Evolutionary conservation across 2,113 vertebrate genomes (phyloP), one percentile per base, ranked within the genome.

Genomic region (Limanda limanda): DNA sequence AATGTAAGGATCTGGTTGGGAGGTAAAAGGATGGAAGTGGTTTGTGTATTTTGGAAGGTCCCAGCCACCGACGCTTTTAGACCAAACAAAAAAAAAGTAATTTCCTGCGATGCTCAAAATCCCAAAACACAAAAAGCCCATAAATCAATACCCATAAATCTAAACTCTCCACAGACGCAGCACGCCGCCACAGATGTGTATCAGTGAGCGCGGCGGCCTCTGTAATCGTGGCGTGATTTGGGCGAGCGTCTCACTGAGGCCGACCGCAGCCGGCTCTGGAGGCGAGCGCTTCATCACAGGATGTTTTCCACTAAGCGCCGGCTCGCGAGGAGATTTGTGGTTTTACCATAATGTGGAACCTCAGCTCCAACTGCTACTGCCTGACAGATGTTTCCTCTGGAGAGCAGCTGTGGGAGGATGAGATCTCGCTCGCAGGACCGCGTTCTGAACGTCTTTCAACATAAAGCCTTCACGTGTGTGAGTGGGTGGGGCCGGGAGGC

Each of bases 351-450:
- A 88, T 78, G 83, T 48, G 68, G 64, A 78, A 78, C 81, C 59
- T 70, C 62, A 13, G 42, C 58, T 81, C 20, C 40, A 31, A 23
- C 55, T 3, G 40, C 68, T 11, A 58, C 71, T 64, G 37, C n/a
- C 17, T 2, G 74, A 67, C 90, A 91, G 87, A 91, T 91, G 87
- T 84, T 90, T 63, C 82, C 87, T 74, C 88, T 72, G 71, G 83
- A 82, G 88, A 86, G 10, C 84, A 85, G 88, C 84, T 85, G 88
- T 27, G 79, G 79, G 86, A 68, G 78, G 73, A 56, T 40, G 21
- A 75, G 48, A 81, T 31, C 68, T 57, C 61, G 76, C 76, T 77
- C 72, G 11, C 1, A 61, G 59, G 70, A 71, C 51, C 57, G 11
- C 18, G 35, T 76, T 83, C 56, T 70, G 24, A 78, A 60, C 11